These are phyloP conservation scores for Lontra canadensis DNA, from an alignment of 2,113 vertebrate species.

Conservation along the genomic window DNA sequence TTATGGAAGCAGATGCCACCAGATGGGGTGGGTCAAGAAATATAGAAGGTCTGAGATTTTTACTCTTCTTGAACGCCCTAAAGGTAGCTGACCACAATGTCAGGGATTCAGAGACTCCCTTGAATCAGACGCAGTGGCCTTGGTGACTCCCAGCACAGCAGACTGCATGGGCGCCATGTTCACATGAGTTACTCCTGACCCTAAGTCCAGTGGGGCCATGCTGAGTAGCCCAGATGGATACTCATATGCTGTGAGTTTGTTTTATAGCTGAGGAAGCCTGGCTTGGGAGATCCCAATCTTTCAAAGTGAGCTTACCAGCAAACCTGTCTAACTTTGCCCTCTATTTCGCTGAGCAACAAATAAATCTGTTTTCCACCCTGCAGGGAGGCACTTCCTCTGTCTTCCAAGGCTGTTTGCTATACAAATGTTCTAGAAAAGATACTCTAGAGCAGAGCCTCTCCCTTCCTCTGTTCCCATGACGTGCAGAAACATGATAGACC, in stretches of 20 bases:
- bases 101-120: not conserved
- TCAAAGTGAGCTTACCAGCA: not conserved
- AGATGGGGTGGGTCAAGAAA: not conserved
- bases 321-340: not conserved
- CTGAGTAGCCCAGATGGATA: not conserved
- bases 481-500: not conserved
- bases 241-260: not conserved
- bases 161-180: not conserved
- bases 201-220: no score
- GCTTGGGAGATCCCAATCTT: not conserved
- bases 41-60: not conserved
- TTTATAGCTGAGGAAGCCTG: not conserved
- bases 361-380: not conserved
- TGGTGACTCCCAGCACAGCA: not conserved
- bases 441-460: not conserved
- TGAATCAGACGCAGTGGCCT: not conserved
- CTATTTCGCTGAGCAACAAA: not conserved
- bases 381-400: not conserved
- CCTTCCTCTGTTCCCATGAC: not conserved
- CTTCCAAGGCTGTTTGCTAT: not conserved
- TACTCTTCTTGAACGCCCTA: not conserved
- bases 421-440: not conserved
- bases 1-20: not conserved
- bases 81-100: not conserved
- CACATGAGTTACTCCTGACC: accelerated